Evolutionary conservation across 2,113 vertebrate species (phyloP), one percentile per base, ranked within the genome.

Genomic region (Isurus oxyrinchus): DNA sequence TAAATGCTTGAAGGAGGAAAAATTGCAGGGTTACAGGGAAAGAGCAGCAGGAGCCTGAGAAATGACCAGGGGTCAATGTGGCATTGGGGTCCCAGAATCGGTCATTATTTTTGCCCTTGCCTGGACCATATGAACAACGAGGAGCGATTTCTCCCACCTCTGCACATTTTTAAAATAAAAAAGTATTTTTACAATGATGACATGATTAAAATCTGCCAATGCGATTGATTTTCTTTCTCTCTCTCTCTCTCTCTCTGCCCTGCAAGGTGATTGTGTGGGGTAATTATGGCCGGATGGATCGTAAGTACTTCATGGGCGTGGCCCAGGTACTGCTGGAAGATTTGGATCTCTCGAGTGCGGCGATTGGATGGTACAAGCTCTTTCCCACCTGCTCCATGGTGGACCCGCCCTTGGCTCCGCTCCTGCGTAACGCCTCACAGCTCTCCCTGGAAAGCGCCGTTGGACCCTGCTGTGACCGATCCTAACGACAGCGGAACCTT

Each of bases 361-460:
- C 99, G 10, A 99, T 99, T 81, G 99, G 99, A 97, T 99, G 99
- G 99, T 99, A 99, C 98, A 99, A 99, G 99, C 99, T 99, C 96
- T 99, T 99, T 97, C 99, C 99, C 96, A 99, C 99, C 97, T 99
- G 99, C 97, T 99, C 99, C 0, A 99, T 99, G 99, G 99, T 99
- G 96, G 99, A 99, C 97, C 99, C 99, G 19, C 98, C 98, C 0
- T 98, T 99, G 96, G 98, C 98, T 57, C 99, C 99, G 0, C 98
- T 99, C 96, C 98, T 99, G 96, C 99, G 99, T 90, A 99, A 99
- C 97, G 99, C 99, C 35, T 99, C 99, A 25, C 99, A 99, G 97
- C 98, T 99, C 98, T 99, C 99, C 96, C 98, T 99, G 97, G 99
- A 99, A 98, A 99, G 99, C 98, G 99, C 99, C 96, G 98, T 99